phyloP scores from a whole-genome alignment of 2,888 invertebrate species.

The Alloplasta piceator region DNA sequence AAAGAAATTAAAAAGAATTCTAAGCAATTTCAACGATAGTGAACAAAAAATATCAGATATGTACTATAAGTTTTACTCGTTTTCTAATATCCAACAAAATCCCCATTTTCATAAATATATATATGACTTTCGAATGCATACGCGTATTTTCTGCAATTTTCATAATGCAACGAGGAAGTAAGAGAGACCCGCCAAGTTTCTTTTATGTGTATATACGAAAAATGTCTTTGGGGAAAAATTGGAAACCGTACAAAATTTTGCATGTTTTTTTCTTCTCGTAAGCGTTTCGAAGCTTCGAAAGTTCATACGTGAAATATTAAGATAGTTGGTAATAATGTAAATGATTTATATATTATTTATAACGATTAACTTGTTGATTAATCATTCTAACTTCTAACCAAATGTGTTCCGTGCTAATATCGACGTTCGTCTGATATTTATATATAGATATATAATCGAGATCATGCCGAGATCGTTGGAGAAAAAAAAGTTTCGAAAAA shows the following conservation, averaged over 20 bases:
- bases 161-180: background rate
- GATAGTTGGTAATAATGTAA: slow-evolving; percentile 51
- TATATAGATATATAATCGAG: slow-evolving; percentile 12
- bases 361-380: slow-evolving; percentile 66
- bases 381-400: slow-evolving; percentile 73
- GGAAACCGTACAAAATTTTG: slow-evolving; percentile 11
- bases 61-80: slow-evolving; percentile 46
- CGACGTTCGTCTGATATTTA: slow-evolving; percentile 56
- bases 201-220: slow-evolving; percentile 39
- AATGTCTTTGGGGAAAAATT: background rate
- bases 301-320: slow-evolving; percentile 23
- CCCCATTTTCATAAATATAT: slow-evolving; percentile 20
- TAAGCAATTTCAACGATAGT: slow-evolving; percentile 38
- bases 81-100: slow-evolving; percentile 51
- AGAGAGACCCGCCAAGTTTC: slow-evolving; percentile 21
- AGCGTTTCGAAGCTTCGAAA: slow-evolving; percentile 20
- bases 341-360: slow-evolving; percentile 51
- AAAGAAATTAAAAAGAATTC: slow-evolving; percentile 1
- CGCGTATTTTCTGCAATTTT: slow-evolving; percentile 3
- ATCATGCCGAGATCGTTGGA: slow-evolving; percentile 18
- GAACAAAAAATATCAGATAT: slow-evolving; percentile 29
- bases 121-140: slow-evolving; percentile 9
- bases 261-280: slow-evolving; percentile 32
- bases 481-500: slow-evolving; percentile 24
- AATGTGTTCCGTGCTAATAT: slow-evolving; percentile 74